A percentile compares a stretch with the other conserved stretches of the same genome.
These are phyloP conservation scores for Eupithecia dodoneata DNA, from an alignment of 2,888 invertebrate species.

Conservation along the genomic window DNA sequence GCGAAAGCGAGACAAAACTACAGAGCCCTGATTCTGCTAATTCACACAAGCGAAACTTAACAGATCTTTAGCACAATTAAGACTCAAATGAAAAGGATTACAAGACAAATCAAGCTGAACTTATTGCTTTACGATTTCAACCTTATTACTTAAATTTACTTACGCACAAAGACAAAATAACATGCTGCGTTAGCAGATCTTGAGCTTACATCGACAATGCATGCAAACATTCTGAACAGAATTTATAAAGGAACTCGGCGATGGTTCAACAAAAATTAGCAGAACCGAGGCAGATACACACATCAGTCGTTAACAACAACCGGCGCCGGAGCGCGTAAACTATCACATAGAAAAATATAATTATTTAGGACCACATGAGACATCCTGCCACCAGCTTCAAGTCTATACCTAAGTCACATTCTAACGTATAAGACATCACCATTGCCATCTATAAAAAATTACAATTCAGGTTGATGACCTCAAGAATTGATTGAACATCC, in stretches of 20 bases:
- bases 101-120: slow-evolving; percentile 24
- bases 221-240: slow-evolving; percentile 35
- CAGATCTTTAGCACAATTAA: slow-evolving; percentile 30
- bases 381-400: slow-evolving; percentile 8
- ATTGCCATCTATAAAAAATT: neutral
- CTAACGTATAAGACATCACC: neutral
- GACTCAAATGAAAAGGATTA: slow-evolving; percentile 30
- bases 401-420: neutral
- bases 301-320: slow-evolving; percentile 46
- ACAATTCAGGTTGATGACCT: neutral
- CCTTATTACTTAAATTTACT: slow-evolving; percentile 18
- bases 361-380: slow-evolving; percentile 48
- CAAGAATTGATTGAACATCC: neutral
- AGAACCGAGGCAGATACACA: slow-evolving; percentile 48
- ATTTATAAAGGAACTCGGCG: slow-evolving; percentile 33
- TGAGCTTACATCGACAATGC: slow-evolving; percentile 40
- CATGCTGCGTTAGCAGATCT: slow-evolving; percentile 37
- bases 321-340: slow-evolving; percentile 48
- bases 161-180: slow-evolving; percentile 26
- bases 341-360: slow-evolving; percentile 77
- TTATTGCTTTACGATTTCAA: slow-evolving; percentile 21
- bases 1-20: slow-evolving; percentile 61
- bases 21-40: slow-evolving; percentile 47
- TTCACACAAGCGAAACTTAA: slow-evolving; percentile 43
- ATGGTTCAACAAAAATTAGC: slow-evolving; percentile 44